These are phyloP conservation scores for Calephelis nemesis DNA, from an alignment of 1,140 invertebrate species.

Conservation along the genomic window DNA sequence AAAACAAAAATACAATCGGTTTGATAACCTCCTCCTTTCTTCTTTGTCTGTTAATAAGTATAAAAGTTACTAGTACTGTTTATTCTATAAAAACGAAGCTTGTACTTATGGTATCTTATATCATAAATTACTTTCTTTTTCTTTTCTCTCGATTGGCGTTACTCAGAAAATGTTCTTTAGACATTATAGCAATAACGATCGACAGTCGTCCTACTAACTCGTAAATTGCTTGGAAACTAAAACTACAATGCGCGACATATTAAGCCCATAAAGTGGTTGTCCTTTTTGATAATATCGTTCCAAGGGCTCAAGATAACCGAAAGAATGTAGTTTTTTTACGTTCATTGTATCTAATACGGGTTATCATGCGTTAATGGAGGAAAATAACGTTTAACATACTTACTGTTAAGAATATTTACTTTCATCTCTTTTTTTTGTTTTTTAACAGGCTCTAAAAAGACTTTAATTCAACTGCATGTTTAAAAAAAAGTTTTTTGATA, in stretches of 20 bases:
- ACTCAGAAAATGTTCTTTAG: background rate
- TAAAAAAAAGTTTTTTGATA: too few relatives aligned
- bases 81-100: too few relatives aligned
- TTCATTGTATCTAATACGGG: background rate
- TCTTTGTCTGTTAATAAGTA: too few relatives aligned
- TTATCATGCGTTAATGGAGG: background rate
- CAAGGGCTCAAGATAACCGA: conserved; percentile 7
- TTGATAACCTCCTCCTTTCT: too few relatives aligned
- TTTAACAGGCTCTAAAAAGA: too few relatives aligned
- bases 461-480: too few relatives aligned
- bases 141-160: background rate
- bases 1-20: too few relatives aligned
- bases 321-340: conserved; percentile 1
- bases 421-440: background rate
- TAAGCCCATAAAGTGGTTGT: conserved; percentile 1
- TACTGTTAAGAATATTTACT: background rate
- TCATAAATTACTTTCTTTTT: too few relatives aligned
- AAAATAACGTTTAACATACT: background rate
- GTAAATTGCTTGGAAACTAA: conserved; percentile 10
- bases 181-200: background rate
- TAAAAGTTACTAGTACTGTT: too few relatives aligned
- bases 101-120: too few relatives aligned
- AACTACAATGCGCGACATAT: background rate
- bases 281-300: conserved; percentile 9
- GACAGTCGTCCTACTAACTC: background rate